Base-by-base conservation (phyloP, 1,140 invertebrate genomes). In the Limonius californicus region DNA sequence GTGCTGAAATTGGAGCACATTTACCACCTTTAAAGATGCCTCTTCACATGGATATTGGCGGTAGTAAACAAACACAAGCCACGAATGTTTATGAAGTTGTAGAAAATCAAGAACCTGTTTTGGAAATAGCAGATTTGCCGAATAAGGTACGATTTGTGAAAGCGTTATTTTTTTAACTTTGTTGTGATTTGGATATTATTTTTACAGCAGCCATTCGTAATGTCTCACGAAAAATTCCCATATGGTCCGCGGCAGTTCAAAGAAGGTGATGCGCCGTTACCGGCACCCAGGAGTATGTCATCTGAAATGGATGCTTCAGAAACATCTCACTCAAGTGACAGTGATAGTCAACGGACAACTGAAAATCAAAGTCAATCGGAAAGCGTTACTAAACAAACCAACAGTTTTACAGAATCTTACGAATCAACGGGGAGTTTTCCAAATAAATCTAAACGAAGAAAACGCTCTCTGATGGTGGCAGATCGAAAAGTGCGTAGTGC, bases 221-320 rank as follows among this genome's bases (percentile, higher is more conserved):
- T 67, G 42, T 58, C 65, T 11, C 82, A 87, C 16, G 89, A 90
- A 27, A 84, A 88, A 61, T 93, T 93, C 76, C 90, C 91, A 0
- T 89, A 92, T 64, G 91, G 91, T 0, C 91, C 90, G 0, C 79
- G 91, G 1, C 87, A 89, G 42, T 78, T 91, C 12, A 83, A 86
- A 54, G 76, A 81, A 0, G 80, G 82, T 7, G 20, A 59, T 14
- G 57, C 61, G 8, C 61, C 32, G 14, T 21, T 71, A 70, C 39
- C 70, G 61, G 43, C 62, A 45, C 68, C 65, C 11, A 56, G 68
- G 65, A 70, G 67, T 23, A 53, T 68, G 58, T 56, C 50, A 19
- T 57, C 64, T 53, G 42, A 62, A 43, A 39, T 57, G 30, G 53
- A 32, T 32, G 1, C 8, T 11, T 18, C 8, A 6, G 45, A 18